Conservation (phyloP, 92 coral and sea anemone species). For the Desmophyllum pertusum region DNA sequence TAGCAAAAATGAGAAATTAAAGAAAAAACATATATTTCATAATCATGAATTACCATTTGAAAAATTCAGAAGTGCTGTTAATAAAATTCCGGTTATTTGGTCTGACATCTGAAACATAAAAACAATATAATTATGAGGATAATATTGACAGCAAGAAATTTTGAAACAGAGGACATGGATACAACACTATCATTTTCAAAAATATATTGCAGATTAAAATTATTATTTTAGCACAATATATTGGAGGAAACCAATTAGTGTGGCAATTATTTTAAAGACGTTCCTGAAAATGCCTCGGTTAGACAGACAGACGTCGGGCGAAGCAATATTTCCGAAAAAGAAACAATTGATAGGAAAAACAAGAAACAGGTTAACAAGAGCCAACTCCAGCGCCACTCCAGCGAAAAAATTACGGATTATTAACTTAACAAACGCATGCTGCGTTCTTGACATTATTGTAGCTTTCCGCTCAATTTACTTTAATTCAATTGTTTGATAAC, state of each 20-base stretch:
- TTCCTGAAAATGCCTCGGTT: too few species aligned
- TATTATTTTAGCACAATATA: too few species aligned
- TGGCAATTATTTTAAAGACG: too few species aligned
- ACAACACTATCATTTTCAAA: background rate
- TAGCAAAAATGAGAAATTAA: too few species aligned
- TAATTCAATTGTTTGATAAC: background rate
- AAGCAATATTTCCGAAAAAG: background rate
- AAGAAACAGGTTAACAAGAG: background rate
- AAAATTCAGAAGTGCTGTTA: constrained; percentile 19
- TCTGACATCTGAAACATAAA: background rate
- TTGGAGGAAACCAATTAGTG: too few species aligned
- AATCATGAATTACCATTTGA: constrained; percentile 39
- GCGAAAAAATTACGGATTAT: background rate
- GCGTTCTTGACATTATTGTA: background rate
- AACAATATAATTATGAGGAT: background rate
- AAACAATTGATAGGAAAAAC: background rate
- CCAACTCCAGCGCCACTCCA: too few species aligned
- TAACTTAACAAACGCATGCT: background rate
- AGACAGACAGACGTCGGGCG: too few species aligned
- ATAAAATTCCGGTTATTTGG: constrained; percentile 16
- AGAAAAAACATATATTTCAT: too few species aligned
- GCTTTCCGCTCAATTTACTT: background rate
- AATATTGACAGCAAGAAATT: background rate
- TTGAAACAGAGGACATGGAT: background rate
- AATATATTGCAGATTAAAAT: background rate